phyloP scores from a whole-genome alignment of 1,140 invertebrate genomes.

The Drosophila micromelanica region DNA sequence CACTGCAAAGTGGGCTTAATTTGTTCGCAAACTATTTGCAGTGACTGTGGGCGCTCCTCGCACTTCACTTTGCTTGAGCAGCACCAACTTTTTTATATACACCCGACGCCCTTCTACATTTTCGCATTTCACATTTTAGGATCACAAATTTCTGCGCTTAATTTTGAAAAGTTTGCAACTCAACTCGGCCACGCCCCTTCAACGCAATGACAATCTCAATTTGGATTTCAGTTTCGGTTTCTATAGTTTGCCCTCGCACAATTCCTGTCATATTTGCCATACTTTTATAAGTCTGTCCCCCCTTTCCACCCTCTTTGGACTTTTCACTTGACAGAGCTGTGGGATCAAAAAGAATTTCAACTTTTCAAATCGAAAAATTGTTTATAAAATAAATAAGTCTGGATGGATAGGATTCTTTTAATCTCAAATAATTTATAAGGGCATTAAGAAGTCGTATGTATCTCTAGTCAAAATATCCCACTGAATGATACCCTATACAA shows the following conservation, averaged over 20 bases:
- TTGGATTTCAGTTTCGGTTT: not conserved
- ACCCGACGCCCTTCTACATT: not conserved
- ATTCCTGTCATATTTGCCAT: slow-evolving; percentile 16
- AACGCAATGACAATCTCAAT: slow-evolving; percentile 17
- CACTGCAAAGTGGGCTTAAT: slow-evolving; percentile 77
- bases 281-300: not conserved
- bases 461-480: too few relatives aligned
- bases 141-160: slow-evolving; percentile 8
- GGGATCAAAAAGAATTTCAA: not conserved
- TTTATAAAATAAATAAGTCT: not conserved
- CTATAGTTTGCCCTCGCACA: not conserved
- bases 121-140: slow-evolving; percentile 10
- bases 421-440: too few relatives aligned
- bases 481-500: too few relatives aligned
- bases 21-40: slow-evolving; percentile 74
- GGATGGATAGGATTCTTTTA: too few relatives aligned
- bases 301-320: too few relatives aligned
- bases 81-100: not conserved
- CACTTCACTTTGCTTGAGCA: not conserved
- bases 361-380: not conserved
- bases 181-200: not conserved
- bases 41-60: slow-evolving; percentile 10
- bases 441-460: too few relatives aligned
- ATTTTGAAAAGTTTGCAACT: slow-evolving; percentile 22
- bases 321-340: not conserved